Conservation (phyloP, 2,113 vertebrate species). For the Salminus brasiliensis region DNA sequence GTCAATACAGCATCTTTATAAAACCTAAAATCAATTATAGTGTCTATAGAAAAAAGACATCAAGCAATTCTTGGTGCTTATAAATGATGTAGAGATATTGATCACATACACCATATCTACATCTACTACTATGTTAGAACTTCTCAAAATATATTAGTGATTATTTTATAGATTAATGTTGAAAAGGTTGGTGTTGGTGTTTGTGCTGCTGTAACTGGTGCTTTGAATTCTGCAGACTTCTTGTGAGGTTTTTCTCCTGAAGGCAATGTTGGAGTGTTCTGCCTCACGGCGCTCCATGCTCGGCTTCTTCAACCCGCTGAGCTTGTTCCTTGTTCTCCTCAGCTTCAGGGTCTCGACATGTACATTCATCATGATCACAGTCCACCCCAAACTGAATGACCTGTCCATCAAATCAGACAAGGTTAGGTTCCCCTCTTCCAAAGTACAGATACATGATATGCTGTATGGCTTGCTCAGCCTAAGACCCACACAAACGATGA, state of each 20-base stretch:
- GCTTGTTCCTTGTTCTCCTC: constrained; percentile 85
- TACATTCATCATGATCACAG: constrained; percentile 92
- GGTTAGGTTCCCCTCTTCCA: constrained; percentile 1
- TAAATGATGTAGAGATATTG: constrained; percentile 54
- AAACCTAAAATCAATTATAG: too few relatives aligned
- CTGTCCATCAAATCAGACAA: constrained; percentile 65
- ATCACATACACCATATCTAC: constrained; percentile 61
- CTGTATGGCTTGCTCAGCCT: background rate
- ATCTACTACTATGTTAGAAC: constrained; percentile 62
- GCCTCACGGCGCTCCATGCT: background rate
- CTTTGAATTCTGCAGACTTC: constrained; percentile 8
- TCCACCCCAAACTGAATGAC: constrained; percentile 93
- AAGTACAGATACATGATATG: constrained; percentile 25
- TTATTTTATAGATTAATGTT: constrained; percentile 66
- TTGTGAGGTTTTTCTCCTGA: background rate
- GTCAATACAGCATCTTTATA: constrained; percentile 53
- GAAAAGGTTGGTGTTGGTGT: constrained; percentile 6
- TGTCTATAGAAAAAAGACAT: too few relatives aligned
- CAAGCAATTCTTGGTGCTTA: constrained; percentile 29
- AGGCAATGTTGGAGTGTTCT: background rate
- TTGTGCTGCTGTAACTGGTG: constrained; percentile 27
- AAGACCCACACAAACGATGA: constrained; percentile 21
- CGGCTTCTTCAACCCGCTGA: constrained; percentile 35
- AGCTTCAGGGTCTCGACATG: constrained; percentile 89
- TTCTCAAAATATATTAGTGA: constrained; percentile 73